A percentile compares a stretch with the other conserved stretches of the same genome.
Evolutionary conservation across 2,888 invertebrate species (phyloP).

Genomic region (Pollenia angustigena): DNA sequence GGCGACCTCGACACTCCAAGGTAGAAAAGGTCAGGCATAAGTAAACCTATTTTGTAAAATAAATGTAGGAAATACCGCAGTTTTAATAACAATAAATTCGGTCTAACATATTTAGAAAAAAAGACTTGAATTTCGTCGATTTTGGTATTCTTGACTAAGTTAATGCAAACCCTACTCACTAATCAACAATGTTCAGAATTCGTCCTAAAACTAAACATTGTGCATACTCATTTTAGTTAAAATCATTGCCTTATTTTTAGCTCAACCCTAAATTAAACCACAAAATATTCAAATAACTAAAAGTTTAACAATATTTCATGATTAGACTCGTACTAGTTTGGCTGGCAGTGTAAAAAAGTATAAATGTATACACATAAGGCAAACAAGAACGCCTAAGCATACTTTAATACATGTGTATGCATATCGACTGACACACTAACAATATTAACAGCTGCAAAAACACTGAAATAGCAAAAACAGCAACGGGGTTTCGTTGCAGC

Average conservation of each 20-base stretch:
- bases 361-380: neutral
- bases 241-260: neutral
- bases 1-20: no score
- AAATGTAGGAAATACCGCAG: no score
- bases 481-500: conserved; percentile 22
- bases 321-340: conserved; percentile 13
- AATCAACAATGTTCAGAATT: neutral
- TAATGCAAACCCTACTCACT: no score
- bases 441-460: conserved; percentile 24
- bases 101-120: no score
- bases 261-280: neutral
- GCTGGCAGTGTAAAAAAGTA: neutral
- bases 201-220: no score
- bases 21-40: no score
- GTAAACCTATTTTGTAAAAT: no score
- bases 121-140: no score
- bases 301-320: conserved; percentile 56
- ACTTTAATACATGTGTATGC: neutral
- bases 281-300: conserved; percentile 17
- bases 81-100: no score
- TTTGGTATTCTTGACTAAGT: no score
- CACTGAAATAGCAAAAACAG: neutral
- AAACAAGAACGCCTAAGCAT: neutral
- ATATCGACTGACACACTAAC: neutral
- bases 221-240: neutral